A percentile compares a stretch with the other conserved stretches of the same genome.
phyloP scores from a whole-genome alignment of 2,888 invertebrate genomes.

The Mystacides longicornis region DNA sequence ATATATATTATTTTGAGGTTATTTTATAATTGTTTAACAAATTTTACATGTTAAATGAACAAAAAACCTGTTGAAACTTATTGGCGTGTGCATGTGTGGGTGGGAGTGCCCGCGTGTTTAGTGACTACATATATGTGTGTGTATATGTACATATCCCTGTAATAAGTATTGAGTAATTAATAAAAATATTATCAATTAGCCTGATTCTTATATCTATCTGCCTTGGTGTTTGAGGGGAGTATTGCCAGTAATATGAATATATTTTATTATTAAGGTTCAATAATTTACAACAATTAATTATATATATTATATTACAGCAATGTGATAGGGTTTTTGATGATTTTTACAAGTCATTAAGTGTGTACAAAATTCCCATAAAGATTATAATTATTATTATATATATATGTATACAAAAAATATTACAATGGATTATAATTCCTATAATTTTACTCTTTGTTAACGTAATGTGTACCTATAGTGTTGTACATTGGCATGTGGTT shows the following conservation, averaged over 20 bases:
- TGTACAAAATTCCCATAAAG: slow-evolving; percentile 37
- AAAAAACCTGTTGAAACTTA: slow-evolving; percentile 12
- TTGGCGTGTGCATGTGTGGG: background rate
- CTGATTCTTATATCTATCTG: slow-evolving; percentile 11
- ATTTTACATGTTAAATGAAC: slow-evolving; percentile 19
- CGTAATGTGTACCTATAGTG: slow-evolving; percentile 27
- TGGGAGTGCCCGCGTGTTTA: too few species aligned
- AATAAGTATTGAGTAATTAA: background rate
- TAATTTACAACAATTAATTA: slow-evolving; percentile 23
- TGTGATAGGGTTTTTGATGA: slow-evolving; percentile 63
- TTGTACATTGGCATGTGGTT: background rate
- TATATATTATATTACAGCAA: slow-evolving; percentile 36
- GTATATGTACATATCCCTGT: background rate
- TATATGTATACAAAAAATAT: background rate
- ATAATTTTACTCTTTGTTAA: slow-evolving; percentile 42
- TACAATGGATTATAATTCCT: slow-evolving; percentile 31
- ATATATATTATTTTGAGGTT: slow-evolving; percentile 20
- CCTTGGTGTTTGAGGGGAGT: slow-evolving; percentile 14
- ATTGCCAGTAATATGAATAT: slow-evolving; percentile 15
- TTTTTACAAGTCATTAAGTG: slow-evolving; percentile 54
- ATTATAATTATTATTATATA: slow-evolving; percentile 10
- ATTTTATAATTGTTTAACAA: slow-evolving; percentile 16
- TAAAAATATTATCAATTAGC: slow-evolving; percentile 5
- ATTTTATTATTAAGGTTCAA: slow-evolving; percentile 24
- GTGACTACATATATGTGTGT: background rate